phyloP scores from a whole-genome alignment of 2,888 invertebrate species.

The Operophtera brumata region DNA sequence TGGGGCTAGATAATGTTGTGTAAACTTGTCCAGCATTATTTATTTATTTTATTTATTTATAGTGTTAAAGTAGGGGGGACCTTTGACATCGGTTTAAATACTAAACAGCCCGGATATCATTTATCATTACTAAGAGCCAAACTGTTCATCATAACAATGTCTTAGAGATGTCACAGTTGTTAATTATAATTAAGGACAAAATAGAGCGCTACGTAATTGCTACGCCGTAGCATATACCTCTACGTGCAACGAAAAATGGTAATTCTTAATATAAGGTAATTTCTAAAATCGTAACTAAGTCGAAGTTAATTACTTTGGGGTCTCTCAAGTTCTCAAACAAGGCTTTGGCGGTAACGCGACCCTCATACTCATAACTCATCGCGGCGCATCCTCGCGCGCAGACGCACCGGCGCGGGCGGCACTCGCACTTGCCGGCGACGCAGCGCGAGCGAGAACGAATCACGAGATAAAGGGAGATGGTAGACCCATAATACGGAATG shows the following conservation, averaged over 20 bases:
- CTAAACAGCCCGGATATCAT: too few species aligned
- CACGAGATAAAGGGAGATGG: slow-evolving; percentile 40
- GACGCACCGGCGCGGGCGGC: slow-evolving; percentile 70
- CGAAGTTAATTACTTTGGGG: slow-evolving; percentile 75
- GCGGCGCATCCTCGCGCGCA: slow-evolving; percentile 64
- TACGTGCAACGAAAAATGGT: slow-evolving; percentile 37
- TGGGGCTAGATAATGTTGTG: too few species aligned
- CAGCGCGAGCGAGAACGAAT: slow-evolving; percentile 51
- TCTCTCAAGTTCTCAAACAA: slow-evolving; percentile 61
- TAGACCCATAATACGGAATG: slow-evolving; percentile 60
- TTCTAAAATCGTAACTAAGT: slow-evolving; percentile 69
- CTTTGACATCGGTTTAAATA: neutral
- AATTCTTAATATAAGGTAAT: slow-evolving; percentile 43
- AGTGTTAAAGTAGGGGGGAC: too few species aligned
- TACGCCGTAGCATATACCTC: slow-evolving; percentile 51
- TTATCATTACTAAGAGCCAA: too few species aligned
- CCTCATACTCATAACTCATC: slow-evolving; percentile 63
- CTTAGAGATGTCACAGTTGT: too few species aligned
- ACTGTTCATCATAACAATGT: too few species aligned
- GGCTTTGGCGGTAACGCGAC: slow-evolving; percentile 74
- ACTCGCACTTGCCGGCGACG: too few species aligned
- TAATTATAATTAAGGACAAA: too few species aligned
- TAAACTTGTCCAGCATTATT: too few species aligned
- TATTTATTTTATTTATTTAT: too few species aligned
- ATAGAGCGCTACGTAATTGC: slow-evolving; percentile 11